Conservation (phyloP, 1,140 invertebrate species). For the Aethina tumida region DNA sequence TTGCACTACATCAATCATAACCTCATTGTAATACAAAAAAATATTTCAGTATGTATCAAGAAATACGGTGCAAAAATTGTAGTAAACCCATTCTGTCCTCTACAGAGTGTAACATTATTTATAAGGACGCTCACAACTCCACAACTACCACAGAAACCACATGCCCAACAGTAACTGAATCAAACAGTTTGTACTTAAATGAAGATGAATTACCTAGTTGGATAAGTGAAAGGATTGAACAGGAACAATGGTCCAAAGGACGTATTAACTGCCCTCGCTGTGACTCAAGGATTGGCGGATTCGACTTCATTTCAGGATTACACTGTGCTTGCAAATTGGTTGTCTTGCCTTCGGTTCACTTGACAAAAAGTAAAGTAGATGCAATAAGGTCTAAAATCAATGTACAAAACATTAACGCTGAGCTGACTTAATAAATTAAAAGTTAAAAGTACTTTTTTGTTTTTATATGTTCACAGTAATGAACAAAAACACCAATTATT, state of each 20-base stretch:
- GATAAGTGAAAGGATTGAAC: slow-evolving; percentile 19
- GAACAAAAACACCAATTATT: no score
- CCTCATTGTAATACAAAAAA: no score
- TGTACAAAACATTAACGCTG: no score
- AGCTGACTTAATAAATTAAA: no score
- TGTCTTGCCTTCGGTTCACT: slow-evolving; percentile 35
- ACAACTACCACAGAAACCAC: not conserved
- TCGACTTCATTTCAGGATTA: slow-evolving; percentile 40
- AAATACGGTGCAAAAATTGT: slow-evolving; percentile 24
- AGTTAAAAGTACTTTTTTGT: no score
- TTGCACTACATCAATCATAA: no score
- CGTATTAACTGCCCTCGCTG: slow-evolving; percentile 41
- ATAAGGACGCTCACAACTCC: slow-evolving; percentile 18
- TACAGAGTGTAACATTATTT: slow-evolving; percentile 8
- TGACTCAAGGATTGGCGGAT: slow-evolving; percentile 37
- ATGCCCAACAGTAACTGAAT: slow-evolving; percentile 7
- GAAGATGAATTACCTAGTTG: slow-evolving; percentile 21
- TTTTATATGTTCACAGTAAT: no score
- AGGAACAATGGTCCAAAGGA: slow-evolving; percentile 37
- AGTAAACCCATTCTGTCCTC: slow-evolving; percentile 12
- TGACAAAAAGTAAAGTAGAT: slow-evolving; percentile 37
- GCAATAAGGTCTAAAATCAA: slow-evolving; percentile 10
- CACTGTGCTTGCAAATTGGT: slow-evolving; percentile 36
- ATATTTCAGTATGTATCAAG: slow-evolving; percentile 12
- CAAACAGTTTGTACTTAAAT: slow-evolving; percentile 18